Evolutionary conservation across 2,797 vertebrate genomes (phyloP), one percentile per base, ranked within the genome.

Genomic region (Sardinella longiceps): DNA sequence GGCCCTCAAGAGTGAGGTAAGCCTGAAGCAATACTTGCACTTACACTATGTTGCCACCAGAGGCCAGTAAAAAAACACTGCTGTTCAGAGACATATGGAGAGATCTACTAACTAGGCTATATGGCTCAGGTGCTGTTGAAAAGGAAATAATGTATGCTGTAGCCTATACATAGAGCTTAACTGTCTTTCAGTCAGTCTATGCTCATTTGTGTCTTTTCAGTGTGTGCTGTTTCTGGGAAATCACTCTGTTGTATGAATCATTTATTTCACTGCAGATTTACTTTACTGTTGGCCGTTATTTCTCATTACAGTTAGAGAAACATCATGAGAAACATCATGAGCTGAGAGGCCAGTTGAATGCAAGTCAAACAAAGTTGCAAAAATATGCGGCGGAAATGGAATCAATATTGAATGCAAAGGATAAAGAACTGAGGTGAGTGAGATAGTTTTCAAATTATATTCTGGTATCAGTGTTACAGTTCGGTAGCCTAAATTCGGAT

Each of bases 381-480:
- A 88, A 87, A 2, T 91, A 97, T 0, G 91, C 91, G 3, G 91
- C 93, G 60, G 95, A 97, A 87, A 95, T 95, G 11, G 90, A 93
- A 80, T 90, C 90, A 43, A 90, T 95, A 28, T 90, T 96, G 80
- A 92, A 93, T 87, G 94, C 93, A 83, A 88, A 97, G 63, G 95
- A 96, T 84, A 89, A 90, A 66, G 94, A 94, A 4, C 87, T 95
- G 86, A 96, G 96, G 97, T 97, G 70, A 77, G n/a, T n/a, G n/a
- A n/a, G n/a, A n/a, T n/a, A n/a, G n/a, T n/a, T n/a, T n/a, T n/a
- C n/a, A n/a, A n/a, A n/a, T n/a, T n/a, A n/a, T n/a, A n/a, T n/a
- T n/a, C n/a, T n/a, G n/a, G n/a, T n/a, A n/a, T n/a, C n/a, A n/a
- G n/a, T n/a, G n/a, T n/a, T n/a, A n/a, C n/a, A n/a, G n/a, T n/a